Percentiles rank a stretch among this genome's conserved stretches.
Evolutionary conservation across 2,797 vertebrate genomes (phyloP).

Genomic region (Eulemur albifrons): DNA sequence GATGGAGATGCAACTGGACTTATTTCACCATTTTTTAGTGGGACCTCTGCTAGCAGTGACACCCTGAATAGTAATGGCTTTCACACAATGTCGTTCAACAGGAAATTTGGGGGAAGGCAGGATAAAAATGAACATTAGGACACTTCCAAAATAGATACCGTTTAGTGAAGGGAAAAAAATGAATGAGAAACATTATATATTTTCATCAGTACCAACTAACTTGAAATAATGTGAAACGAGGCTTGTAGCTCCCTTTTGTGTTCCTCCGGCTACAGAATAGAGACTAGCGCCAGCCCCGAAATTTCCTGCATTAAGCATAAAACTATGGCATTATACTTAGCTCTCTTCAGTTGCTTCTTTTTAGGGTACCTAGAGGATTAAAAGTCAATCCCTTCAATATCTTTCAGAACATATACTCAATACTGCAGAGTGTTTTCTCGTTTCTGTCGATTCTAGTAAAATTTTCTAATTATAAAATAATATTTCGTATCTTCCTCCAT

Average conservation of each 20-base stretch:
- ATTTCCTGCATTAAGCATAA: neutral
- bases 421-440: slow-evolving; percentile 77
- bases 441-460: slow-evolving; percentile 83
- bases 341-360: neutral
- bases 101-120: neutral
- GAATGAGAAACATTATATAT: neutral
- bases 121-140: neutral
- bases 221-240: neutral
- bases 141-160: neutral
- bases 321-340: neutral
- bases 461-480: slow-evolving; percentile 87
- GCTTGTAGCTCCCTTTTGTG: neutral
- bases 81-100: neutral
- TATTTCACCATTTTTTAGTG: neutral
- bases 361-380: slow-evolving; percentile 13
- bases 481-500: slow-evolving; percentile 82
- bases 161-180: neutral
- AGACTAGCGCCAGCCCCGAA: neutral
- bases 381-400: slow-evolving; percentile 64
- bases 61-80: neutral
- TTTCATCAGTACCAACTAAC: neutral
- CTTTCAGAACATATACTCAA: slow-evolving; percentile 74
- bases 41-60: neutral
- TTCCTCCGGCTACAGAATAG: neutral
- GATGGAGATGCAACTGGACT: slow-evolving; percentile 23